These are phyloP conservation scores for Anguilla megastoma DNA, from an alignment of 2,797 vertebrate genomes.

Conservation along the genomic window DNA sequence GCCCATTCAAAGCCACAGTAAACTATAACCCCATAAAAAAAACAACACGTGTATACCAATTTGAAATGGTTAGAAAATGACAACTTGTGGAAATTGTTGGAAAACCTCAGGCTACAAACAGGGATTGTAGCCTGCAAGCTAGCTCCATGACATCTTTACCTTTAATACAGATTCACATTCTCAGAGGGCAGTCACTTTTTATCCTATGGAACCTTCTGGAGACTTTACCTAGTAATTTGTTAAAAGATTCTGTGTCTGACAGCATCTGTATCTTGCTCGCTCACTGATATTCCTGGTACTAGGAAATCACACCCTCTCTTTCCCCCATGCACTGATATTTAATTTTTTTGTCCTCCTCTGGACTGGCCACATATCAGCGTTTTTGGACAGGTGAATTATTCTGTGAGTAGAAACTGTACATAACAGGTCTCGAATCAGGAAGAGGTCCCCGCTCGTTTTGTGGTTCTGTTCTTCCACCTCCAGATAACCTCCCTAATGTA, in stretches of 20 bases:
- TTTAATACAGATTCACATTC: conserved; percentile 27
- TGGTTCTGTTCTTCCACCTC: not conserved
- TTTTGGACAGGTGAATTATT: conserved; percentile 19
- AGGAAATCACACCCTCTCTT: not conserved
- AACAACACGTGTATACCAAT: too few relatives aligned
- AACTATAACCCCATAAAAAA: too few relatives aligned
- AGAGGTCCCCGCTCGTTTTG: not conserved
- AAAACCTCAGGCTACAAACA: not conserved
- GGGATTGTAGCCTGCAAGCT: not conserved
- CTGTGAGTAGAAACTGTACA: conserved; percentile 13
- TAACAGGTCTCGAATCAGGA: not conserved
- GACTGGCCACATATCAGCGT: not conserved
- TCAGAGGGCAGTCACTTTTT: not conserved
- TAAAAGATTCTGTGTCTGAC: not conserved
- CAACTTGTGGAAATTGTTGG: not conserved
- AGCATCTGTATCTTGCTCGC: conserved; percentile 22
- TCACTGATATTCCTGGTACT: not conserved
- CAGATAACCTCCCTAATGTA: not conserved
- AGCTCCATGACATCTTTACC: not conserved
- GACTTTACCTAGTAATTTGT: conserved; percentile 27
- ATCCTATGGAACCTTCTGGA: conserved; percentile 23
- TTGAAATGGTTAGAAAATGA: too few relatives aligned
- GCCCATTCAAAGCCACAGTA: too few relatives aligned
- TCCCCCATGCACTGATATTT: conserved; percentile 4
- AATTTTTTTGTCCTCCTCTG: not conserved